Evolutionary conservation across 2,113 vertebrate species (phyloP).

Genomic region (Passer montanus): DNA sequence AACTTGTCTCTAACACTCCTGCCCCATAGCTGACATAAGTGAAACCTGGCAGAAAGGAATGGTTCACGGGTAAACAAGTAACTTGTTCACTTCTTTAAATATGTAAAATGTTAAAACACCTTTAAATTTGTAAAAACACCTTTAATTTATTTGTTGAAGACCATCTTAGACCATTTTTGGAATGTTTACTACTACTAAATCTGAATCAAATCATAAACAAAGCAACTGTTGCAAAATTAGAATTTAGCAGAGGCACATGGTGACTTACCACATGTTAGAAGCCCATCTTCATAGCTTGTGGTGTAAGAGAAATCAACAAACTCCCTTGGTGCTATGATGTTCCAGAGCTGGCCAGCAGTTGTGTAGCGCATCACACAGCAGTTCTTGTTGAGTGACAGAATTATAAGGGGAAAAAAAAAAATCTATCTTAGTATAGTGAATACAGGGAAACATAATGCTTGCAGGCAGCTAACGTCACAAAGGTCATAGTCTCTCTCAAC

Average conservation of each 20-base stretch:
- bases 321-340: slow-evolving; percentile 85
- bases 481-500: background rate
- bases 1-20: background rate
- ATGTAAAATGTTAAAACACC: background rate
- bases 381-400: slow-evolving; percentile 62
- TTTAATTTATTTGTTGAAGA: background rate
- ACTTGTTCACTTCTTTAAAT: background rate
- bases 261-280: slow-evolving; percentile 84
- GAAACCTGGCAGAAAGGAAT: background rate
- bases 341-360: slow-evolving; percentile 85
- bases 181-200: background rate
- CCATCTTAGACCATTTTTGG: background rate
- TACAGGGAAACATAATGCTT: background rate
- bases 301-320: slow-evolving; percentile 89
- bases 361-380: slow-evolving; percentile 86
- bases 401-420: background rate
- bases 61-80: background rate
- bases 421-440: background rate
- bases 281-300: slow-evolving; percentile 77
- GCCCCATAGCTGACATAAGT: rapidly evolving
- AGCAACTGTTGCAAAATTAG: background rate
- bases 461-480: background rate
- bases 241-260: background rate
- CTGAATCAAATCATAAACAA: background rate
- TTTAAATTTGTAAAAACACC: background rate